Base-by-base conservation (phyloP, 2,113 vertebrate genomes). In the Mola mola region DNA sequence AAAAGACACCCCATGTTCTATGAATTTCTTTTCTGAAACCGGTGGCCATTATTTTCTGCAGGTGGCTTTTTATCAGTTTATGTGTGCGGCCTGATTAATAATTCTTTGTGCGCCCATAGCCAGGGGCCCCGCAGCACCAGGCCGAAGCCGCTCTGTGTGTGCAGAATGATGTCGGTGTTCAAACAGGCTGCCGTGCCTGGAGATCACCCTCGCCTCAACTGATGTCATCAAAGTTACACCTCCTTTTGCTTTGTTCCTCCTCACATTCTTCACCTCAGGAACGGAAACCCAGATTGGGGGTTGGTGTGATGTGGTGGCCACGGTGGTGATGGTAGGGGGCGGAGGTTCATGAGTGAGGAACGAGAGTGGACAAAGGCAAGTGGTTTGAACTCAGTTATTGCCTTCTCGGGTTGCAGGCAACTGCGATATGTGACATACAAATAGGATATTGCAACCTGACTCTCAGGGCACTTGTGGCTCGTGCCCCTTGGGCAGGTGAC, bases 391-490 rank as follows among this genome's bases (percentile, higher is more conserved):
- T 80, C 57, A 34, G 83, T 82, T 82, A 73, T 81, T 62, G 75
- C 66, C 66, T 73, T 72, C 85, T 88, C 76, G 20, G 63, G 71
- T 88, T 89, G 68, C 87, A 61, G 66, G 48, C 21, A 0, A 64
- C 85, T 89, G 87, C 89, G 88, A 90, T 89, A 89, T 77, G 53
- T 21, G 81, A 90, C 72, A 79, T 84, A 75, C 75, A 72, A 66
- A 70, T 78, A 81, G 70, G 82, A 83, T 80, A 81, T 82, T 78
- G 78, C 73, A 77, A 83, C 57, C 42, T 13, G 44, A 83, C 50
- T 68, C 74, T 77, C 50, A 3, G 19, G 41, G 63, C 61, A 52
- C 51, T 77, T 64, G 61, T 34, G 60, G 51, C 66, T 63, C 56
- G 49, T 60, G 67, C 64, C 69, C 59, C 20, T 41, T 29, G 41